phyloP scores from a whole-genome alignment of 2,888 invertebrate species.

The Eilema sororculum region DNA sequence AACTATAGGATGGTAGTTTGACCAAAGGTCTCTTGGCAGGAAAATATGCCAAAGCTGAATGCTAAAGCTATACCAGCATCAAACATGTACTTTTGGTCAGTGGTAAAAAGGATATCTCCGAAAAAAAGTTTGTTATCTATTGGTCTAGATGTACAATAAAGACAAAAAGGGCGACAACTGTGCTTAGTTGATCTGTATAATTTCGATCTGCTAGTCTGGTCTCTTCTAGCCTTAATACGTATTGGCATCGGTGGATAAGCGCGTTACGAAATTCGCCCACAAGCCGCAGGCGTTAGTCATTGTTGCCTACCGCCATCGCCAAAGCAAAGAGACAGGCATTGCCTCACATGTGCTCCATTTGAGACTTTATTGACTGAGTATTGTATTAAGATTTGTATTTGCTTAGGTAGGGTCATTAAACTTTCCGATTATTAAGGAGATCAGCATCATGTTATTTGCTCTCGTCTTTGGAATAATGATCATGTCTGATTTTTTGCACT shows the following conservation, averaged over 20 bases:
- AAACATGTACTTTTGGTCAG: neutral
- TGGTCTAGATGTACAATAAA: neutral
- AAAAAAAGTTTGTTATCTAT: neutral
- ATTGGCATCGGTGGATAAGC: conserved; percentile 71
- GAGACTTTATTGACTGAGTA: conserved; percentile 44
- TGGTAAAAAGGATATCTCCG: neutral
- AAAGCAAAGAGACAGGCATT: conserved; percentile 54
- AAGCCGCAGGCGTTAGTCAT: conserved; percentile 73
- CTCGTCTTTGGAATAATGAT: neutral
- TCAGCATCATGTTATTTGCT: neutral
- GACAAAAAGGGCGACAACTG: neutral
- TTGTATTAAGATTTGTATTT: conserved; percentile 25
- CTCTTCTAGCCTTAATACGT: conserved; percentile 79
- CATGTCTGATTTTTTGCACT: neutral
- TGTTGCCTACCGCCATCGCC: conserved; percentile 77
- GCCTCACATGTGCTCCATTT: conserved; percentile 52
- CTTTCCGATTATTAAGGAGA: neutral
- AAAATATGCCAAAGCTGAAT: neutral
- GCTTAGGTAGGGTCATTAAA: neutral
- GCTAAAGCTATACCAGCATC: neutral
- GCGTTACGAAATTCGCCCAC: conserved; percentile 76
- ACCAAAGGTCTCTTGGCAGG: neutral
- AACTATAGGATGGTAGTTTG: too few species aligned
- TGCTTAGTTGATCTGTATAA: conserved; percentile 65
- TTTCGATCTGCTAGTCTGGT: conserved; percentile 61